A percentile compares a stretch with the other conserved stretches of the same genome.
Conservation (phyloP, 2,888 invertebrate species). For the Autographa gamma region DNA sequence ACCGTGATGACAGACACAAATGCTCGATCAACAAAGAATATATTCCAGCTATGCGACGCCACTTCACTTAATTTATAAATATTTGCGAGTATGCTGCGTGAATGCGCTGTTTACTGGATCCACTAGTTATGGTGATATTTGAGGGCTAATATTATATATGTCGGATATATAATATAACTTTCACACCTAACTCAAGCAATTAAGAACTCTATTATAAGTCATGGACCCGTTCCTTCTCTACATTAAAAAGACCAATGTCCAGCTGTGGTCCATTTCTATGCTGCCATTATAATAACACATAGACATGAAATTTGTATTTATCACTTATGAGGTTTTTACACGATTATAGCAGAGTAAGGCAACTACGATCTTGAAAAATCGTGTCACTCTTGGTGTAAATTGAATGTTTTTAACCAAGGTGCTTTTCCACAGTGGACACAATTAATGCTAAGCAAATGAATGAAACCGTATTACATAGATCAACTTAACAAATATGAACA, state of each 20-base stretch:
- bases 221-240: too few species aligned
- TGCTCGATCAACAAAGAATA: slow-evolving; percentile 26
- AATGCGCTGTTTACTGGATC: slow-evolving; percentile 29
- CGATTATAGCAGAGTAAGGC: too few species aligned
- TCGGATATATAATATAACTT: not conserved
- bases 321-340: too few species aligned
- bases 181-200: not conserved
- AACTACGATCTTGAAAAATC: too few species aligned
- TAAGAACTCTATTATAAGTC: too few species aligned
- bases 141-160: slow-evolving; percentile 8
- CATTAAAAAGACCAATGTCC: too few species aligned
- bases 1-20: slow-evolving; percentile 6
- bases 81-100: slow-evolving; percentile 13
- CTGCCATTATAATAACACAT: too few species aligned
- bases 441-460: not conserved
- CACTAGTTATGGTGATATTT: slow-evolving; percentile 10
- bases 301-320: too few species aligned
- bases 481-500: slow-evolving; percentile 23
- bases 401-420: not conserved
- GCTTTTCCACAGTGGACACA: slow-evolving; percentile 13
- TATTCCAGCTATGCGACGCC: slow-evolving; percentile 12
- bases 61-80: slow-evolving; percentile 32
- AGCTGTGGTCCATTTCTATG: too few species aligned
- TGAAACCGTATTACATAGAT: slow-evolving; percentile 8
- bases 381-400: too few species aligned